phyloP scores from a whole-genome alignment of 2,113 vertebrate genomes.

The Ibidorhyncha struthersii region DNA sequence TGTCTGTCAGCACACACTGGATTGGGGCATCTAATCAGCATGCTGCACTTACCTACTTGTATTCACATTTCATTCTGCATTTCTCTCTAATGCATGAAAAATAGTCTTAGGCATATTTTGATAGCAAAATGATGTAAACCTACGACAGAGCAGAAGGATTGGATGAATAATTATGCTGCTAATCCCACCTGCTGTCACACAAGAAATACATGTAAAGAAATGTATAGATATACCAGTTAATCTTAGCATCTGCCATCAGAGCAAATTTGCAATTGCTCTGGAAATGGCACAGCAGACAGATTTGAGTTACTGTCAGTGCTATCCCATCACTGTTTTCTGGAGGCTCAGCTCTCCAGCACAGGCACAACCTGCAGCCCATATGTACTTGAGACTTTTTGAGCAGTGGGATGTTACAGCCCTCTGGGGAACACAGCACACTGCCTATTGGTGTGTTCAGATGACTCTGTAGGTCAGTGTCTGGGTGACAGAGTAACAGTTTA shows the following conservation, averaged over 20 bases:
- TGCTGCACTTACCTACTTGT: neutral
- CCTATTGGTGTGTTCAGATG: neutral
- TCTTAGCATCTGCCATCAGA: neutral
- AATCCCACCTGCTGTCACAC: slow-evolving; percentile 41
- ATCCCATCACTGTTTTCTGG: neutral
- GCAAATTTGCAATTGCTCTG: neutral
- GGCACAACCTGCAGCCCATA: neutral
- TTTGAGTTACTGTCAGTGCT: neutral
- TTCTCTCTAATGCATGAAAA: slow-evolving; percentile 39
- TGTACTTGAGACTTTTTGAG: neutral
- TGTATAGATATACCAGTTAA: neutral
- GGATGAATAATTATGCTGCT: slow-evolving; percentile 45
- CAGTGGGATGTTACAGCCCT: neutral
- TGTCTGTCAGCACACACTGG: neutral
- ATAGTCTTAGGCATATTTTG: slow-evolving; percentile 35
- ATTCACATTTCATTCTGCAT: slow-evolving; percentile 30
- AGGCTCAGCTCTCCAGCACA: neutral
- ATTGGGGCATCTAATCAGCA: slow-evolving; percentile 21
- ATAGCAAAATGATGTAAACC: slow-evolving; percentile 8
- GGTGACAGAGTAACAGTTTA: neutral
- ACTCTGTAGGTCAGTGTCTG: neutral
- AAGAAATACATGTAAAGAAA: slow-evolving; percentile 30
- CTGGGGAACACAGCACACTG: neutral
- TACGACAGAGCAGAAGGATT: neutral
- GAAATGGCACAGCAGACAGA: neutral